Evolutionary conservation across 2,888 invertebrate genomes (phyloP), one percentile per base, ranked within the genome.

Genomic region (Lasiommata megera): DNA sequence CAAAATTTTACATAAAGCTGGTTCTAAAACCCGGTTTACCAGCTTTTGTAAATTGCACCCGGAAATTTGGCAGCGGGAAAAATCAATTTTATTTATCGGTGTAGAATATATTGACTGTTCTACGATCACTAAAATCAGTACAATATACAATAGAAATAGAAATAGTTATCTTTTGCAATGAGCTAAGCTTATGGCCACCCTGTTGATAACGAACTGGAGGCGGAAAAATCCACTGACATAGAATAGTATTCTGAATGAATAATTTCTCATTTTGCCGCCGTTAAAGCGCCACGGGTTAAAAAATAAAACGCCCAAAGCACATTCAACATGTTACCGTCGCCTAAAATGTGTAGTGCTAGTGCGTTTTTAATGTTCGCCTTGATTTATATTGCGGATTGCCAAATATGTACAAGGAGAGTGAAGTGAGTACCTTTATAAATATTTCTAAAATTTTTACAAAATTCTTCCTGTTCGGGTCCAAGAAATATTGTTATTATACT

Each of bases 401-500:
- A 68, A 60, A 60, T 65, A 48, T 70, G 69, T 53, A 60, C 57
- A 1, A 55, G 59, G 43, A 66, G 52, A 48, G 59, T 52, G 0
- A 34, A 55, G 69, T 69, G 54, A 68, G 68, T 69, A 36, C 12
- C 28, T 46, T 46, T 29, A 12, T 11, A 23, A 3, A 3, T 23
- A 23, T 2, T 23, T 23, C 23, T n/a, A 23, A 3, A 3, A 23
- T 23, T 23, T 3, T 23, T 2, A 23, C 23, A 5, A 23, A 23
- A 23, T n/a, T n/a, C n/a, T n/a, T n/a, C n/a, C n/a, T n/a, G n/a
- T n/a, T n/a, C n/a, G n/a, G n/a, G n/a, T n/a, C 23, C 23, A 23
- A 23, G 23, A 23, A 23, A n/a, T n/a, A n/a, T n/a, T n/a, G n/a
- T n/a, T n/a, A n/a, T n/a, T n/a, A n/a, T n/a, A n/a, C n/a, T n/a